Evolutionary conservation across 2,888 invertebrate species (phyloP), one percentile per base, ranked within the genome.

Genomic region (Suillia variegata): DNA sequence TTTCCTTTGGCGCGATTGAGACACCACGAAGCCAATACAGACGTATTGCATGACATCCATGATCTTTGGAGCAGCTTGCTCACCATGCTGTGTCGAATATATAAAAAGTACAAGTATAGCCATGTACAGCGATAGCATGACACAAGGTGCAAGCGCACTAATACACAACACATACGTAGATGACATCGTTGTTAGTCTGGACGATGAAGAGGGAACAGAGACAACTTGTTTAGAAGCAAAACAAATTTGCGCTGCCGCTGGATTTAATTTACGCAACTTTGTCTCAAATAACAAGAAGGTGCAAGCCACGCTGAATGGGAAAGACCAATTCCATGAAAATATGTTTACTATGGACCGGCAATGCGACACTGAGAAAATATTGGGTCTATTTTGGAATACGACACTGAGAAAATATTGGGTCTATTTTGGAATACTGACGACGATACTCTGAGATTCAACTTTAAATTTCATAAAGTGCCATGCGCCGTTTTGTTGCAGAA

Each of bases 191-290:
- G 50, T 67, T 6, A 62, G 60, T 17, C 61, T 65, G 24, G 66
- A 69, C 6, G 70, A 69, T 56, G 71, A 72, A 18, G 70, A 73
- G n/a, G 74, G 64, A 49, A 64, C 76, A 3, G 69, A 70, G 2
- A 70, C 71, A 38, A 63, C n/a, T n/a, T n/a, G n/a, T n/a, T n/a
- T n/a, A n/a, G n/a, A n/a, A n/a, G n/a, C n/a, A n/a, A n/a, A n/a
- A n/a, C n/a, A n/a, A n/a, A n/a, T n/a, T n/a, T n/a, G n/a, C n/a
- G n/a, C n/a, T n/a, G n/a, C n/a, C n/a, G n/a, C n/a, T n/a, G n/a
- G n/a, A n/a, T n/a, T n/a, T n/a, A 51, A 3, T 55, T 64, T 1
- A 62, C 66, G 54, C 72, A 74, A 0, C 42, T 54, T 54, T 42
- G 24, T 54, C 18, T 71, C 26, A 55, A 54, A 54, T 42, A 21